Conservation (phyloP, 2,797 vertebrate genomes). For the Cephalopachus bancanus region DNA sequence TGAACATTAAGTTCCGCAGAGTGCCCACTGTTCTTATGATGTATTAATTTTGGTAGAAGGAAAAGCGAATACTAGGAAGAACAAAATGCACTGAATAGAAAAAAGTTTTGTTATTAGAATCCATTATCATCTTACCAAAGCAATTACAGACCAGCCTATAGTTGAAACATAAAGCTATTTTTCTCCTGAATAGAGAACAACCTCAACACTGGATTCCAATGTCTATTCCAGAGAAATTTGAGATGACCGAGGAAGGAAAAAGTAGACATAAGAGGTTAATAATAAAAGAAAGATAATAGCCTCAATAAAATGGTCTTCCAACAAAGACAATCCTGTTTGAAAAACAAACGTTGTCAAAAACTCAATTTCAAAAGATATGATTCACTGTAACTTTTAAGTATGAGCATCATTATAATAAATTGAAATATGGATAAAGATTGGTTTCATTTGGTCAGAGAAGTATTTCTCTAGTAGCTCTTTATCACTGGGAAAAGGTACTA, state of each 20-base stretch:
- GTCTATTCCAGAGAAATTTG: slow-evolving; percentile 55
- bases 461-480: slow-evolving; percentile 8
- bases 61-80: slow-evolving; percentile 67
- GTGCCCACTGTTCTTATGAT: slow-evolving; percentile 11
- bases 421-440: slow-evolving; percentile 6
- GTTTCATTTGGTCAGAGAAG: slow-evolving; percentile 44
- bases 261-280: slow-evolving; percentile 66
- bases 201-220: slow-evolving; percentile 70
- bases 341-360: slow-evolving; percentile 68
- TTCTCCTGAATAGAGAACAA: slow-evolving; percentile 53
- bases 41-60: slow-evolving; percentile 71
- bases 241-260: slow-evolving; percentile 76
- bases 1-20: neutral
- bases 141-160: slow-evolving; percentile 79
- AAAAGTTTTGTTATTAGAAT: slow-evolving; percentile 73
- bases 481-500: slow-evolving; percentile 11
- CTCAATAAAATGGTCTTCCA: slow-evolving; percentile 6
- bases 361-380: slow-evolving; percentile 45
- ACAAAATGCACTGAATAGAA: slow-evolving; percentile 67
- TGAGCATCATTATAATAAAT: neutral
- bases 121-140: slow-evolving; percentile 72
- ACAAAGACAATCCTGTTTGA: slow-evolving; percentile 61
- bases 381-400: neutral
- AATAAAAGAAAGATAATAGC: slow-evolving; percentile 62
- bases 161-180: slow-evolving; percentile 51